Percentiles rank a stretch among this genome's conserved stretches.
These are phyloP conservation scores for Caenorhabditis remanei DNA, from an alignment of 1,140 invertebrate genomes.

Conservation along the genomic window DNA sequence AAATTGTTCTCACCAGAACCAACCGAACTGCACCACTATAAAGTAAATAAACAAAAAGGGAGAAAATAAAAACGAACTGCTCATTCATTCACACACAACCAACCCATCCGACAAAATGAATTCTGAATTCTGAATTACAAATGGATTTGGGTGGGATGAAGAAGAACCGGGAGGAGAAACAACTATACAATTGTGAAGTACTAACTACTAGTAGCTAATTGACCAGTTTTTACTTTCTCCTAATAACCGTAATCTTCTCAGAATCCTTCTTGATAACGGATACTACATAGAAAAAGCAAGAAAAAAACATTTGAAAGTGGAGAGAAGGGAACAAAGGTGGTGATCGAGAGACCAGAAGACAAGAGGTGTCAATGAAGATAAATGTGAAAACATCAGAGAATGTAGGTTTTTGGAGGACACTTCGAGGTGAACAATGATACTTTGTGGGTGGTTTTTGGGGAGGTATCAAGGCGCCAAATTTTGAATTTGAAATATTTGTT, in stretches of 20 bases:
- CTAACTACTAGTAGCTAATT: constrained; percentile 15
- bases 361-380: constrained; percentile 50
- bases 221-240: constrained; percentile 6
- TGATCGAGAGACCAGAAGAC: not conserved
- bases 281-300: not conserved
- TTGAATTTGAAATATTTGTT: not conserved
- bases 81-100: constrained; percentile 29
- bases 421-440: constrained; percentile 23
- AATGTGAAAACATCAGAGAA: constrained; percentile 5
- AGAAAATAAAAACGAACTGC: constrained; percentile 32
- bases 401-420: constrained; percentile 49
- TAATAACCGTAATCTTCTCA: constrained; percentile 38
- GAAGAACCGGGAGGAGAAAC: not conserved
- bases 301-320: not conserved
- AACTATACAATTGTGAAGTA: constrained; percentile 28
- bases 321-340: not conserved
- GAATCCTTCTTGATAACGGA: constrained; percentile 4
- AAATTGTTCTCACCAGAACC: too few species aligned
- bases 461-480: constrained; percentile 27
- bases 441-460: constrained; percentile 16
- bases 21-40: not conserved
- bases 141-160: not conserved
- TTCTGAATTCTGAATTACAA: constrained; percentile 48
- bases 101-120: not conserved
- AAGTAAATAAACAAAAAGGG: not conserved